A percentile compares a stretch with the other conserved stretches of the same genome.
phyloP scores from a whole-genome alignment of 2,113 vertebrate genomes.

The Campylorhamphus procurvoides region DNA sequence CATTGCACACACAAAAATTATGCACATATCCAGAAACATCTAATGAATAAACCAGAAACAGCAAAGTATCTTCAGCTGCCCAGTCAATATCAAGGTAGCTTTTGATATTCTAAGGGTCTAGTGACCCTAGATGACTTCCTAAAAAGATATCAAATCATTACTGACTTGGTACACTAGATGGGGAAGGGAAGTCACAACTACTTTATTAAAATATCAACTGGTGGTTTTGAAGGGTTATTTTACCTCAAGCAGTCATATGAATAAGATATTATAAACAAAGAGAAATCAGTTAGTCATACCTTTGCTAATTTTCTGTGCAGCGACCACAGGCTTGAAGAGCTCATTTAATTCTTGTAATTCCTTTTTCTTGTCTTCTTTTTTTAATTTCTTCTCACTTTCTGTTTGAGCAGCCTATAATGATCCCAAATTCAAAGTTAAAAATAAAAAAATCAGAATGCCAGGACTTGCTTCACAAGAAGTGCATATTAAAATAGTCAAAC shows the following conservation, averaged over 20 bases:
- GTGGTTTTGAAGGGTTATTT: not conserved
- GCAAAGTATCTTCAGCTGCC: not conserved
- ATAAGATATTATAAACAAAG: not conserved
- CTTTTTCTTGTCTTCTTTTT: conserved; percentile 94
- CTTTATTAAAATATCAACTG: not conserved
- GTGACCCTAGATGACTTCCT: not conserved
- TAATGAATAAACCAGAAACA: not conserved
- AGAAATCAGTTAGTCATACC: conserved; percentile 73
- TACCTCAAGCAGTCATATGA: not conserved
- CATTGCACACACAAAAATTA: not conserved
- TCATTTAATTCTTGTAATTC: conserved; percentile 95
- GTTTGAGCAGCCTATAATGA: conserved; percentile 77
- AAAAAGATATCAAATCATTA: not conserved
- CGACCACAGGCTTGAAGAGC: conserved; percentile 95
- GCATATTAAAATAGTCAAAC: accelerated
- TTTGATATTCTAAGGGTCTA: not conserved
- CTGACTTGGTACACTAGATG: not conserved
- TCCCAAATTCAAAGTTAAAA: not conserved
- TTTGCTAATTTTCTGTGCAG: conserved; percentile 97
- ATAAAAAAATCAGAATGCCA: not conserved
- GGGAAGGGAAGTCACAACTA: not conserved
- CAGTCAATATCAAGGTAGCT: not conserved
- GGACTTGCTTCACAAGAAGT: not conserved
- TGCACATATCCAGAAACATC: not conserved
- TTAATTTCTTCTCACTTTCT: conserved; percentile 85